Evolutionary conservation across 2,888 invertebrate species (phyloP).

Genomic region (Zaprionus obscuricornis): DNA sequence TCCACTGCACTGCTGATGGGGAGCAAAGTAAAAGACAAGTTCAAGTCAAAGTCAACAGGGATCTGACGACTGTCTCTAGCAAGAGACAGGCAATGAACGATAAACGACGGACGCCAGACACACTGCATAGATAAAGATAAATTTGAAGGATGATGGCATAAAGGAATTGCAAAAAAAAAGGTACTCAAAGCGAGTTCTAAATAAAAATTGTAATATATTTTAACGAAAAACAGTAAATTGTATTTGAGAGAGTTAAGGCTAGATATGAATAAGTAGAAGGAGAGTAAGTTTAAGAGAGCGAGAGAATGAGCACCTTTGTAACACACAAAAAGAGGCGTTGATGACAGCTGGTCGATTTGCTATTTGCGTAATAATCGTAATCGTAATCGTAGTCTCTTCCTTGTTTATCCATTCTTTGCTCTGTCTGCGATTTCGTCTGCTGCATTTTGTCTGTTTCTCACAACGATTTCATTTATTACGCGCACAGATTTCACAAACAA

Average conservation of each 20-base stretch:
- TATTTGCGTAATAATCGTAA: too few relatives aligned
- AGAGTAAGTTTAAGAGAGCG: constrained; percentile 1
- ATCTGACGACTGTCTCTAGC: constrained; percentile 31
- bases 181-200: too few relatives aligned
- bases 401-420: constrained; percentile 36
- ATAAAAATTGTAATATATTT: neutral
- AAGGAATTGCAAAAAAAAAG: too few relatives aligned
- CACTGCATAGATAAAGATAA: too few relatives aligned
- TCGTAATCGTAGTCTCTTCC: constrained; percentile 33
- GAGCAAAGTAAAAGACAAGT: constrained; percentile 26
- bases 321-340: constrained; percentile 72
- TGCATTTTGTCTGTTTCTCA: constrained; percentile 40
- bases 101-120: too few relatives aligned
- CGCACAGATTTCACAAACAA: constrained; percentile 20
- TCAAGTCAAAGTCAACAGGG: constrained; percentile 37
- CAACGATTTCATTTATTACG: constrained; percentile 17
- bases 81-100: constrained; percentile 5
- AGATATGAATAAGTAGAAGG: neutral
- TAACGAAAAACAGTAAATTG: too few relatives aligned
- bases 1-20: constrained; percentile 13
- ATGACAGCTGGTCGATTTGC: constrained; percentile 68
- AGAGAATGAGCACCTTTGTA: constrained; percentile 66
- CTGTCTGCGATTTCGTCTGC: constrained; percentile 11
- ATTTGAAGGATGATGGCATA: too few relatives aligned
- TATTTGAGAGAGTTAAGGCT: neutral